Percentiles rank a stretch among this genome's conserved stretches.
Conservation (phyloP, 2,113 vertebrate genomes). For the Dromaius novaehollandiae region DNA sequence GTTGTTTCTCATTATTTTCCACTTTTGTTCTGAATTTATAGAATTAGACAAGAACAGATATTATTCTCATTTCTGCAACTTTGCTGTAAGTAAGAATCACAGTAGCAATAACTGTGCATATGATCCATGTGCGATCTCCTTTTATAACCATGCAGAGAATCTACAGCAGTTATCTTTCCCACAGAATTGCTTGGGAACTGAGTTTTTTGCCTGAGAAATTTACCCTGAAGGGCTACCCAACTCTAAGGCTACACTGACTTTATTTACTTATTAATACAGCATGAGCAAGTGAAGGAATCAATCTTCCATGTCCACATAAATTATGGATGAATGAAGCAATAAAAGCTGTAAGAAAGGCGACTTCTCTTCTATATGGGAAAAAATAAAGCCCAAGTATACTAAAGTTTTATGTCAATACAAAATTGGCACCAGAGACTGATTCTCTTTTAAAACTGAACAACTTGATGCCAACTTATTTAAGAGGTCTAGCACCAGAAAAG, state of each 20-base stretch:
- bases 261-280: constrained; percentile 51
- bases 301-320: constrained; percentile 64
- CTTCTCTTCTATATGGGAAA: constrained; percentile 46
- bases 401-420: constrained; percentile 64
- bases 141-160: constrained; percentile 58
- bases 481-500: constrained; percentile 25
- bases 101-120: constrained; percentile 40
- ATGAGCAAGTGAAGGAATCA: constrained; percentile 19
- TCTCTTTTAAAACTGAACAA: constrained; percentile 58
- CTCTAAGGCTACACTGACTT: neutral
- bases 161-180: constrained; percentile 25
- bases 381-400: constrained; percentile 22
- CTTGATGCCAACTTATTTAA: constrained; percentile 60
- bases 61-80: constrained; percentile 19
- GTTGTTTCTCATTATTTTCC: neutral
- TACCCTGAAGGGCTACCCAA: constrained; percentile 45
- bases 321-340: constrained; percentile 62
- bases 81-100: constrained; percentile 53
- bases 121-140: constrained; percentile 34
- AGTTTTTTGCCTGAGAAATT: constrained; percentile 60
- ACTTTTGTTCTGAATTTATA: neutral
- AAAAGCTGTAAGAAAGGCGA: constrained; percentile 43
- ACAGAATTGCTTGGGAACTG: constrained; percentile 17
- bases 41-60: neutral
- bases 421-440: constrained; percentile 41